A percentile compares a stretch with the other conserved stretches of the same genome.
Evolutionary conservation across 2,113 vertebrate genomes (phyloP).

Genomic region (Henicopernis longicauda): DNA sequence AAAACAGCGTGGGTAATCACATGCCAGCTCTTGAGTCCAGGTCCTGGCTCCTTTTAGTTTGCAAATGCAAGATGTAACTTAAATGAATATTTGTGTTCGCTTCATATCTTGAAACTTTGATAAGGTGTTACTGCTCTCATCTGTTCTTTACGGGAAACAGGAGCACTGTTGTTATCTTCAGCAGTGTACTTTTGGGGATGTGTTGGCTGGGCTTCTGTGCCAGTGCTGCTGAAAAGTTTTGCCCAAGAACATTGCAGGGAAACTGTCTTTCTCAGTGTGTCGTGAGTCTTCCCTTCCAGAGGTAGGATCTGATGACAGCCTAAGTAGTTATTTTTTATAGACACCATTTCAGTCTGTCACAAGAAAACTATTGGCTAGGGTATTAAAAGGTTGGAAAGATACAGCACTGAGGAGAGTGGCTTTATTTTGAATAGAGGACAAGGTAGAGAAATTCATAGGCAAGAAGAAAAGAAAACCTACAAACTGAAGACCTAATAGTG

Average conservation of each 20-base stretch:
- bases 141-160: not conserved
- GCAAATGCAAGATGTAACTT: not conserved
- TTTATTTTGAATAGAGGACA: not conserved
- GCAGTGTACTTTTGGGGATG: not conserved
- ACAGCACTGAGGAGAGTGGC: not conserved
- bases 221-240: not conserved
- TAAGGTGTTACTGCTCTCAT: not conserved
- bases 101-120: not conserved
- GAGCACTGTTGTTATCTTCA: not conserved
- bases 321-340: not conserved
- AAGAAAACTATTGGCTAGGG: not conserved
- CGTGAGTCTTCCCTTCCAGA: not conserved
- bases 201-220: not conserved
- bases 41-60: not conserved
- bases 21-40: not conserved
- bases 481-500: not conserved
- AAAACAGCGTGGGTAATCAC: not conserved
- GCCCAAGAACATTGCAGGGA: not conserved
- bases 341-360: not conserved
- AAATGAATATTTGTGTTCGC: not conserved
- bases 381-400: not conserved
- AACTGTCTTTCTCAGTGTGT: not conserved
- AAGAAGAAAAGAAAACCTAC: not conserved
- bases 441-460: not conserved
- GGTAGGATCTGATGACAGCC: not conserved